Evolutionary conservation across 2,113 vertebrate species (phyloP), one percentile per base, ranked within the genome.

Genomic region (Malaclemys terrapin): DNA sequence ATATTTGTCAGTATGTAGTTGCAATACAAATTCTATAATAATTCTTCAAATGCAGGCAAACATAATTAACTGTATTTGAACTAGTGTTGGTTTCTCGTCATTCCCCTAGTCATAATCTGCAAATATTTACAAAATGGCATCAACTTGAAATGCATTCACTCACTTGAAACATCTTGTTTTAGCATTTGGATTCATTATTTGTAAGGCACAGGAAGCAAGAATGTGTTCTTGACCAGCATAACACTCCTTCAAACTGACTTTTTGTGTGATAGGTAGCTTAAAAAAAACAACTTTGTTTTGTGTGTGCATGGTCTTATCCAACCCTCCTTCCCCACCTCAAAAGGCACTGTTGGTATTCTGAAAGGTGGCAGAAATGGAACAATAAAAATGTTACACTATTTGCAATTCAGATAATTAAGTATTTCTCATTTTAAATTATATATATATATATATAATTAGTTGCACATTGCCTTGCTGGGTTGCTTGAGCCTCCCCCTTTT

Each of bases 21-120:
- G 8, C 42, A 87, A 57, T 47, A 10, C 9, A 80, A 62, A 82
- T 82, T 91, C n/a, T 76, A 47, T 87, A 59, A 45, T 87, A 76
- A 84, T 89, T 91, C 54, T 93, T n/a, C 53, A 49, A 69, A 16
- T 89, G 82, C 83, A 27, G 35, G 35, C 53, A 85, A 89, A 93
- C 42, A 38, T 57, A 82, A 94, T 80, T 16, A 93, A 45, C 2
- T 65, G 3, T 45, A 4, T n/a, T 95, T 93, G 72, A 93, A 93
- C 53, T 27, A 0, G 2, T 65, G 3, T 22, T 1, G 2, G 65
- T 27, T 91, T 24, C 45, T 65, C 57, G n/a, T 9, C 2, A 53
- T 82, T 90, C 84, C 45, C 85, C 8, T 29, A n/a, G 16, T 17
- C 87, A 42, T 16, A 82, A 22, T 50, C 2, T 4, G 78, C 52